Evolutionary conservation across 2,888 invertebrate species (phyloP), one percentile per base, ranked within the genome.

Genomic region (Punctoribates punctum): DNA sequence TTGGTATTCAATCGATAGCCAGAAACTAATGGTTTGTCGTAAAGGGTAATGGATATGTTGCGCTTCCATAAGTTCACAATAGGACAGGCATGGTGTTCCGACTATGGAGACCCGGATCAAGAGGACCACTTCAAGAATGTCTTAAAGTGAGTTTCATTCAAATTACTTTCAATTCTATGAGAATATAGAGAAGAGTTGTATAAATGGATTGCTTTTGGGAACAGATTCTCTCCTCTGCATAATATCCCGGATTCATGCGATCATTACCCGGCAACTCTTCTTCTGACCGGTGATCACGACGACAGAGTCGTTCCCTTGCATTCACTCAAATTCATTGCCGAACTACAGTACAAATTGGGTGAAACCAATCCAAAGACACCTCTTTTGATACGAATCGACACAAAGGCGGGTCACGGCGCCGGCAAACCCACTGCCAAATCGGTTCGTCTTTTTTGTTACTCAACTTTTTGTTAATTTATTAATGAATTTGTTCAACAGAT

Each of bases 11-110:
- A 74, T 70, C 15, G 38, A 17, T 42, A 46, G n/a, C 20, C 23
- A 13, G 11, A 42, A 42, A 9, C 13, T 42, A 9, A 42, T 42
- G 6, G 1, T 42, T 13, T 42, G 13, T 42, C 34, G 8, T 11
- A 48, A 85, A 96, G 96, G 17, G 97, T 99, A 1, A 87, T 97
- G 86, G 99, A 99, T 85, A 95, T 98, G 96, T 86, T 98, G 78
- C 89, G 96, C 76, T 99, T 93, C 86, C 96, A 98, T 85, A 96
- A 96, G 86, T 96, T 98, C 85, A 99, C 98, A 8, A 95, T 98
- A 82, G 99, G 97, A 0, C 92, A 93, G 85, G 93, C 95, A 65
- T 99, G 98, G 98, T 90, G 88, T 20, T 93, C 96, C 0, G 98
- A 99, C 86, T 99, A 92, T 86, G 98, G 98, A 60, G 91, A 90